Evolutionary conservation across 2,888 invertebrate genomes (phyloP).

Genomic region (Bombylius major): DNA sequence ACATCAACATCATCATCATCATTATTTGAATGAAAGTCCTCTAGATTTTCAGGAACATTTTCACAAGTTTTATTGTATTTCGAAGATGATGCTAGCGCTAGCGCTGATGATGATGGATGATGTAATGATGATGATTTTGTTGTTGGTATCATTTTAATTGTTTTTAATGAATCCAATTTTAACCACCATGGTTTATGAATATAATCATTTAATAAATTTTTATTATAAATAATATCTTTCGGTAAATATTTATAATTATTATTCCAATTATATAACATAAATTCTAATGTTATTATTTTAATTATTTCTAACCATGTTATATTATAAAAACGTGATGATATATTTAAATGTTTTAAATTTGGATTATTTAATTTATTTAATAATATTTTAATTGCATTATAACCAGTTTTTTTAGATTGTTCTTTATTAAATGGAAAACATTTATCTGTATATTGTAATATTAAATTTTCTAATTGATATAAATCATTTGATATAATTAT

Average conservation of each 20-base stretch:
- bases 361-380: conserved; percentile 17
- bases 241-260: conserved; percentile 14
- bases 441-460: conserved; percentile 23
- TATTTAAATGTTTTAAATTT: conserved; percentile 10
- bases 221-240: conserved; percentile 25
- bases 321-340: conserved; percentile 8
- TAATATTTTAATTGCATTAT: conserved; percentile 23
- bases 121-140: background rate
- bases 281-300: conserved; percentile 21
- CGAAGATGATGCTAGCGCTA: too few relatives aligned
- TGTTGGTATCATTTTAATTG: conserved; percentile 12
- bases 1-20: background rate
- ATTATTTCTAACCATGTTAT: conserved; percentile 25
- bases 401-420: conserved; percentile 18
- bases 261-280: conserved; percentile 13
- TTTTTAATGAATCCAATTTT: conserved; percentile 17
- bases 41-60: too few relatives aligned
- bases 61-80: too few relatives aligned
- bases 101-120: background rate
- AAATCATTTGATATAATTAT: conserved; percentile 11
- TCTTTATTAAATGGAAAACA: conserved; percentile 20
- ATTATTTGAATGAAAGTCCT: background rate
- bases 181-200: conserved; percentile 26
- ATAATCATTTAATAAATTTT: conserved; percentile 19
- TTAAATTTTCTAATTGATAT: conserved; percentile 18